These are phyloP conservation scores for Falco concolor DNA, from an alignment of 2,797 vertebrate genomes.

Conservation along the genomic window DNA sequence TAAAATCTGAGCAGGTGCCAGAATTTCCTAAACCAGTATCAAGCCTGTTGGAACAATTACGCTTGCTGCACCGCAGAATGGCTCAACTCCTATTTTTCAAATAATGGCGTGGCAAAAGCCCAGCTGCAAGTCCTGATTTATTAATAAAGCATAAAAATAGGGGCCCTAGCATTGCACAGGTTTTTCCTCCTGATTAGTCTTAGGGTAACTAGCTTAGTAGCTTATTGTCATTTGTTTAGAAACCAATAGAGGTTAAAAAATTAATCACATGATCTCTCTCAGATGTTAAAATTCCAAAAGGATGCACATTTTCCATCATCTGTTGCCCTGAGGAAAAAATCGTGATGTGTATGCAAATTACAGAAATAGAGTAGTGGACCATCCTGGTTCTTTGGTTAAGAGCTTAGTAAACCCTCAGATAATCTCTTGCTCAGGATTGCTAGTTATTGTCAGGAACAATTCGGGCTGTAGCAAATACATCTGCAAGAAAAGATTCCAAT, in stretches of 20 bases:
- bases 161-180: background rate
- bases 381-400: background rate
- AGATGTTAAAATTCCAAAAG: background rate
- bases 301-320: background rate
- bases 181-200: background rate
- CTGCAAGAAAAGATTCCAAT: conserved; percentile 1
- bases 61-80: background rate
- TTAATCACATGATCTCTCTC: background rate
- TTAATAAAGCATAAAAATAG: background rate
- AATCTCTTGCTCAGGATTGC: background rate
- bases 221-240: background rate
- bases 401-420: background rate
- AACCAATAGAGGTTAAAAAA: background rate
- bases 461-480: background rate
- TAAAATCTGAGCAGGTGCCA: background rate
- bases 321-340: background rate
- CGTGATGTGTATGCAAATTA: background rate
- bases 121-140: background rate
- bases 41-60: background rate
- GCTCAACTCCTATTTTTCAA: background rate
- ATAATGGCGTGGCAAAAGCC: background rate
- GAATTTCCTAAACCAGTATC: background rate
- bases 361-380: background rate
- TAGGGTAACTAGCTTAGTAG: background rate
- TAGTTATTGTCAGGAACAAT: background rate